Conservation (phyloP, 2,113 vertebrate species). For the Pantherophis guttatus region DNA sequence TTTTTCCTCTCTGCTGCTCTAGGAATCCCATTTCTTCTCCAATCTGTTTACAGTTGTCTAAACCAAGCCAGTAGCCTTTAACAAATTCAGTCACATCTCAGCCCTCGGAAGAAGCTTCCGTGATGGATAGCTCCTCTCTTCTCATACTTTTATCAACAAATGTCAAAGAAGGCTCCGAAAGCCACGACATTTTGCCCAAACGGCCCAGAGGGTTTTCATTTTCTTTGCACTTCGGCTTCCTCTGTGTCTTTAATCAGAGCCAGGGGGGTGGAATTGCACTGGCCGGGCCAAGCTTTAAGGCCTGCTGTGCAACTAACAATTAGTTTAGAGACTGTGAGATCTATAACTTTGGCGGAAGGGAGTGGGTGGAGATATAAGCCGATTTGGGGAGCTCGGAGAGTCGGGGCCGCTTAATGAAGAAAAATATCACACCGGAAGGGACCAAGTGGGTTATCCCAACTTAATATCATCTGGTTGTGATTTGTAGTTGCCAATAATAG, state of each 20-base stretch:
- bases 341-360: conserved; percentile 74
- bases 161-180: conserved; percentile 62
- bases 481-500: conserved; percentile 79
- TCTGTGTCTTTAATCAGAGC: conserved; percentile 85
- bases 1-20: not conserved
- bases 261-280: conserved; percentile 80
- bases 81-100: conserved; percentile 48
- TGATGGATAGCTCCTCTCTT: conserved; percentile 61
- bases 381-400: conserved; percentile 72
- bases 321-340: conserved; percentile 79
- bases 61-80: conserved; percentile 23
- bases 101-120: conserved; percentile 47
- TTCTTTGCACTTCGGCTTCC: conserved; percentile 77
- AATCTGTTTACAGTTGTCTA: conserved; percentile 47
- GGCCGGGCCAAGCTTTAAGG: conserved; percentile 75
- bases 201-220: conserved; percentile 80
- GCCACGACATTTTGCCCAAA: conserved; percentile 82
- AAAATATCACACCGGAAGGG: conserved; percentile 79
- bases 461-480: conserved; percentile 87
- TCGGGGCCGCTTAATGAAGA: conserved; percentile 75
- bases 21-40: not conserved
- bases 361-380: conserved; percentile 62
- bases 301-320: conserved; percentile 78
- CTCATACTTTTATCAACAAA: conserved; percentile 58
- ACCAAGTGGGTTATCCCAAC: conserved; percentile 77